These are phyloP conservation scores for Gryon sp. DNA, from an alignment of 1,140 invertebrate genomes.

Conservation along the genomic window DNA sequence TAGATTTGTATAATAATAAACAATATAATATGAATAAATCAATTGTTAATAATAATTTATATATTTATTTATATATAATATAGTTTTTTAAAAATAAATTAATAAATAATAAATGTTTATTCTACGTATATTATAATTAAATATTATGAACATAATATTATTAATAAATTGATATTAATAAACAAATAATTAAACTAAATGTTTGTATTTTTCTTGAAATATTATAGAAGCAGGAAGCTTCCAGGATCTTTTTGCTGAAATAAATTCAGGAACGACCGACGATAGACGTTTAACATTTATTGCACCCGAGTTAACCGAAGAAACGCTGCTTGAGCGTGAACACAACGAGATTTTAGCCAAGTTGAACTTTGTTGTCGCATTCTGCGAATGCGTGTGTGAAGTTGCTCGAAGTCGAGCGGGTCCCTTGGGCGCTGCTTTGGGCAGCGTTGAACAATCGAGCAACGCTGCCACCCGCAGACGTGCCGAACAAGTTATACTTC, in stretches of 20 bases:
- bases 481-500: constrained; percentile 94
- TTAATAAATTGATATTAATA: too few relatives aligned
- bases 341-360: constrained; percentile 97
- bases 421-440: constrained; percentile 82
- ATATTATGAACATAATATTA: too few relatives aligned
- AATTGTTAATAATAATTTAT: too few relatives aligned
- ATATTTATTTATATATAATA: too few relatives aligned
- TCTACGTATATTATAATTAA: too few relatives aligned
- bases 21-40: too few relatives aligned
- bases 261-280: constrained; percentile 74
- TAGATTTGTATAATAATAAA: too few relatives aligned
- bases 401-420: constrained; percentile 88
- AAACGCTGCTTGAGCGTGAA: constrained; percentile 95
- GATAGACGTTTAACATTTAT: constrained; percentile 88
- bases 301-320: constrained; percentile 94
- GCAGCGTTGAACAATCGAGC: constrained; percentile 72
- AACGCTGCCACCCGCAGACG: constrained; percentile 80
- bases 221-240: constrained; percentile 81
- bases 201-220: too few relatives aligned
- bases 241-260: constrained; percentile 81
- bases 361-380: constrained; percentile 93
- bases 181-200: too few relatives aligned
- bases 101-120: too few relatives aligned
- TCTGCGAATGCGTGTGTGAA: constrained; percentile 94
- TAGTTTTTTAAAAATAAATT: too few relatives aligned